Conservation (phyloP, 1,140 invertebrate genomes). For the Saxidomus purpurata region DNA sequence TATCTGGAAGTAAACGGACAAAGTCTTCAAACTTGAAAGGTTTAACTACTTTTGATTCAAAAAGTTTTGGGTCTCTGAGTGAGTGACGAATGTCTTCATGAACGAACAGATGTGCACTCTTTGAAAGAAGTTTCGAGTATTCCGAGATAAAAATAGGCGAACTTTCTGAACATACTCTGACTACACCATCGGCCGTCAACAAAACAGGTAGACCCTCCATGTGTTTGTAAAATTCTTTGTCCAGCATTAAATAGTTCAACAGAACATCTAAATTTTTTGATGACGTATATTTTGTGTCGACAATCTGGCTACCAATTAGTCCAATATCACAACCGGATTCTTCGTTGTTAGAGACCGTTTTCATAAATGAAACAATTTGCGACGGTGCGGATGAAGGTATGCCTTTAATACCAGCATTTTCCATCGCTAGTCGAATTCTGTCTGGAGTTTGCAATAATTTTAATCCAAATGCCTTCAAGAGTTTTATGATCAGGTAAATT, state of each 20-base stretch:
- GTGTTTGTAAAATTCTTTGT: background rate
- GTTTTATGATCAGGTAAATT: background rate
- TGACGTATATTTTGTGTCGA: constrained; percentile 7
- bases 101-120: background rate
- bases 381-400: constrained; percentile 21
- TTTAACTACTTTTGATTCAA: background rate
- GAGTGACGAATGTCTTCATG: background rate
- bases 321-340: constrained; percentile 38
- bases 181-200: constrained; percentile 36
- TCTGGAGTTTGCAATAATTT: constrained; percentile 60
- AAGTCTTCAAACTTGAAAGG: constrained; percentile 24
- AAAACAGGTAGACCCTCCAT: constrained; percentile 22
- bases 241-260: background rate
- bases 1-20: background rate
- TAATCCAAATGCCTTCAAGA: constrained; percentile 58
- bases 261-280: background rate
- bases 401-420: constrained; percentile 20
- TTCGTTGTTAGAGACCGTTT: constrained; percentile 3
- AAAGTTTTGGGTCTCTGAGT: background rate
- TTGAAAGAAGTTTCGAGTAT: background rate
- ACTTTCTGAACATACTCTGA: background rate
- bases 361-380: constrained; percentile 55
- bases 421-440: constrained; percentile 13
- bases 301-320: background rate
- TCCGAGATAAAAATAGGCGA: background rate